Base-by-base conservation (phyloP, 2,888 invertebrate genomes). In the Exocentrus adspersus region DNA sequence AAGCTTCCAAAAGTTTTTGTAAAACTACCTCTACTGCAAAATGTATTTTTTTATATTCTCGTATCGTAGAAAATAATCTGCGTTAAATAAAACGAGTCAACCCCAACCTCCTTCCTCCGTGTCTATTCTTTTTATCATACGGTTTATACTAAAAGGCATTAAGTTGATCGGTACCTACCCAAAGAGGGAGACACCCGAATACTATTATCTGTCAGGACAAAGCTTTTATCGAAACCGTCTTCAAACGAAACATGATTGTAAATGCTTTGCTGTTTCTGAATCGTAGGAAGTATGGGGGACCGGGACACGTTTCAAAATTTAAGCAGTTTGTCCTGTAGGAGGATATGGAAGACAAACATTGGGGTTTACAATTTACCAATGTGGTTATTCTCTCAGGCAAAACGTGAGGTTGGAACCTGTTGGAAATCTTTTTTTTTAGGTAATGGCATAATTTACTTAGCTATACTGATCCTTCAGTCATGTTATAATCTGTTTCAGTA, bases 191-290 rank as follows among this genome's bases (percentile, higher is more conserved):
- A 65, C 65, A 65, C 56, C 62, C 54, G 67, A 67, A 65, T 65
- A 62, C 64, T 62, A 60, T 67, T 65, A 67, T 67, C 64, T 48
- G 57, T 56, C 62, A 62, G 62, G 65, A 69, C 69, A 69, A 67
- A 67, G 65, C 67, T 65, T 64, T 63, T 63, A 63, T 48, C 60
- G 52, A 62, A 59, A 48, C 17, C 51, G 56, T 45, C 37, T 9
- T 54, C 32, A 54, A 60, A 64, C 58, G 67, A 61, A 63, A 67
- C 67, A 58, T 57, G 57, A 62, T 59, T 61, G 56, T 54, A 32
- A 52, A 53, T 54, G 52, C 32, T 42, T 9, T 43, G 42, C 24
- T 53, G 42, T 28, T 54, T 37, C 12, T 17, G 41, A 62, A 62
- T 46, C 45, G 50, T 32, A 17, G 46, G 41, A 41, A 50, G 45